Percentiles rank a stretch among this genome's conserved stretches.
Conservation (phyloP, 1,140 invertebrate genomes). For the Acromyrmex echinatior region DNA sequence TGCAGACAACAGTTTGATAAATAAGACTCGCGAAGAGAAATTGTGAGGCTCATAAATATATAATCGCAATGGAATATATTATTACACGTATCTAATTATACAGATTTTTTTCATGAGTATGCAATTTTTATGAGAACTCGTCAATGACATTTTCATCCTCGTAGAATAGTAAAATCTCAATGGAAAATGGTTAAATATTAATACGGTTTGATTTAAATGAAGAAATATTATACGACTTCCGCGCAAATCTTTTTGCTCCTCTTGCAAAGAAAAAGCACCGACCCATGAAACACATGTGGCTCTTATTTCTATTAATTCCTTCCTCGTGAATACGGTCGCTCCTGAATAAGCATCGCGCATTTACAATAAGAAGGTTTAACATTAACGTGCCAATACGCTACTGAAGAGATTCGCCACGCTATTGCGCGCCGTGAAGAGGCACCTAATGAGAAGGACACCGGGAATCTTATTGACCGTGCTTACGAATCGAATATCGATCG, state of each 20-base stretch:
- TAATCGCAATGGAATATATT: background rate
- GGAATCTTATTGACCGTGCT: slow-evolving; percentile 74
- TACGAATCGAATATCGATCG: slow-evolving; percentile 69
- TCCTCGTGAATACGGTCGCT: slow-evolving; percentile 60
- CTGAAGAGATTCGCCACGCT: slow-evolving; percentile 67
- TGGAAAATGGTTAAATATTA: background rate
- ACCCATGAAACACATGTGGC: slow-evolving; percentile 53
- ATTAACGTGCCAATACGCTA: slow-evolving; percentile 68
- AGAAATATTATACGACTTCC: slow-evolving; percentile 31
- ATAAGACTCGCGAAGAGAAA: background rate
- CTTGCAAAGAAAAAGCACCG: slow-evolving; percentile 41
- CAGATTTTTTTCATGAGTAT: background rate
- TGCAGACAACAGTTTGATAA: background rate
- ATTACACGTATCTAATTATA: background rate
- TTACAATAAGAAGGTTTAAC: slow-evolving; percentile 70
- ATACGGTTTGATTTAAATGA: slow-evolving; percentile 12
- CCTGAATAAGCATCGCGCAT: slow-evolving; percentile 64
- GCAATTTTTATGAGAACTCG: background rate
- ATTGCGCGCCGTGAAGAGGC: slow-evolving; percentile 43
- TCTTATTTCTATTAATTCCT: slow-evolving; percentile 72
- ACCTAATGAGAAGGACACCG: slow-evolving; percentile 73
- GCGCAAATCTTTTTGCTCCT: slow-evolving; percentile 13
- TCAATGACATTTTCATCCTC: background rate
- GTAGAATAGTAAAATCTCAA: background rate
- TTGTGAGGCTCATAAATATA: no score